Base-by-base conservation (phyloP, 1,140 invertebrate genomes). In the Aphidius gifuensis region DNA sequence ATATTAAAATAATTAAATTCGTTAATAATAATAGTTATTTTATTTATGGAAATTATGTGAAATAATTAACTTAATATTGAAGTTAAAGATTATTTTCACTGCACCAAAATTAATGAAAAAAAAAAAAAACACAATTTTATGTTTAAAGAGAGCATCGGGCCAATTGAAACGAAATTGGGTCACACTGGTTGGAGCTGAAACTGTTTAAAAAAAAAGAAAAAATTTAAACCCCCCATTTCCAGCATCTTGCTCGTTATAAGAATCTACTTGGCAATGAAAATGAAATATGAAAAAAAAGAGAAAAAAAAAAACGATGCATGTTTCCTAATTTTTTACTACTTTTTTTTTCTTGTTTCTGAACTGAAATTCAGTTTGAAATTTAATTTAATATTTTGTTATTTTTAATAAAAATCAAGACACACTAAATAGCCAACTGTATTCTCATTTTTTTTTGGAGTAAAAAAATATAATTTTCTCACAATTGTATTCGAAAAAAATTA, bases 161-260 rank as follows among this genome's bases (percentile, higher is more conserved):
- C 61, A 62, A 62, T 62, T 58, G 61, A 62, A 62, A 62, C 49
- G 46, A 62, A 62, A 62, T 62, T 62, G 44, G 61, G 61, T 62
- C 61, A 45, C 43, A 55, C 53, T 38, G 55, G 43, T 32, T 23
- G 46, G 47, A 42, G 46, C 54, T 21, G 9, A 49, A 58, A 58
- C 61, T 62, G 8, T 16, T 32, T 32, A n/a, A n/a, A 32, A 32
- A 32, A 32, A 32, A 32, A 32, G 4, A 55, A 62, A 62, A 62
- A 62, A 62, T 47, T 62, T 62, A 46, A 46, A 42, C 40, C 40
- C 61, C 23, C 23, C 23, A 3, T 32, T 32, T 32, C 23, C 2
- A 32, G 23, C 23, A 32, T 32, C 23, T 32, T 32, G 23, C 4
- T 58, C 61, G 54, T 62, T 62, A 62, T 58, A 55, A 62, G 55